These are phyloP conservation scores for Hirudo medicinalis DNA, from an alignment of 1,140 invertebrate genomes.

Conservation along the genomic window DNA sequence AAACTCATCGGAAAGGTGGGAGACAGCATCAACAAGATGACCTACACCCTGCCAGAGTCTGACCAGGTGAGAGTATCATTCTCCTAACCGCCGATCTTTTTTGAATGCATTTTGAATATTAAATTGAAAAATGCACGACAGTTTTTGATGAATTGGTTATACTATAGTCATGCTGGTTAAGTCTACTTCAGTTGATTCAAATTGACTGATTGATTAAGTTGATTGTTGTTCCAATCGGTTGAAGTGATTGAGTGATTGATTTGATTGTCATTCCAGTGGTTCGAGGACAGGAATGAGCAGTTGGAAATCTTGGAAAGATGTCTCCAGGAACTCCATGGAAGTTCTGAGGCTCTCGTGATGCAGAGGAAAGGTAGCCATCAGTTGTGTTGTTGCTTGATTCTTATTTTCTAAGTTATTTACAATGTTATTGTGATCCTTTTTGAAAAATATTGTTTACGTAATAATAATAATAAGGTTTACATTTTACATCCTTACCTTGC, in stretches of 20 bases:
- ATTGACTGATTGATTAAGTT: not conserved
- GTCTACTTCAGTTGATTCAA: no score
- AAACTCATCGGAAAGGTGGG: conserved; percentile 89
- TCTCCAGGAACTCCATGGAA: conserved; percentile 69
- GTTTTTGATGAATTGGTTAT: no score
- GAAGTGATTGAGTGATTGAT: not conserved
- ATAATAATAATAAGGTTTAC: no score
- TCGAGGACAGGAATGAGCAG: conserved; percentile 85
- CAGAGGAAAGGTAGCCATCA: conserved; percentile 52
- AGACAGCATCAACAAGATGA: conserved; percentile 95
- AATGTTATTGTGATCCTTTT: not conserved
- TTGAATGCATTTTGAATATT: no score
- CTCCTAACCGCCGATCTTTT: not conserved
- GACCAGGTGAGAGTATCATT: conserved; percentile 61
- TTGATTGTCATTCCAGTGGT: conserved; percentile 61
- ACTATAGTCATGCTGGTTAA: no score
- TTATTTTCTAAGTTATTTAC: no score
- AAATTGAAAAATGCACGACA: no score
- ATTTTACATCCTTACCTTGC: no score
- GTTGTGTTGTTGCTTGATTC: not conserved
- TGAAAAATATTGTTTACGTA: not conserved
- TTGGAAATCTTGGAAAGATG: conserved; percentile 82
- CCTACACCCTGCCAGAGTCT: conserved; percentile 96
- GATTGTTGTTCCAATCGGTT: not conserved
- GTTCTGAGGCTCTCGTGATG: conserved; percentile 71